A percentile compares a stretch with the other conserved stretches of the same genome.
Conservation (phyloP, 53 echinoderm and acorn worm genomes). For the Luidia sarsii region DNA sequence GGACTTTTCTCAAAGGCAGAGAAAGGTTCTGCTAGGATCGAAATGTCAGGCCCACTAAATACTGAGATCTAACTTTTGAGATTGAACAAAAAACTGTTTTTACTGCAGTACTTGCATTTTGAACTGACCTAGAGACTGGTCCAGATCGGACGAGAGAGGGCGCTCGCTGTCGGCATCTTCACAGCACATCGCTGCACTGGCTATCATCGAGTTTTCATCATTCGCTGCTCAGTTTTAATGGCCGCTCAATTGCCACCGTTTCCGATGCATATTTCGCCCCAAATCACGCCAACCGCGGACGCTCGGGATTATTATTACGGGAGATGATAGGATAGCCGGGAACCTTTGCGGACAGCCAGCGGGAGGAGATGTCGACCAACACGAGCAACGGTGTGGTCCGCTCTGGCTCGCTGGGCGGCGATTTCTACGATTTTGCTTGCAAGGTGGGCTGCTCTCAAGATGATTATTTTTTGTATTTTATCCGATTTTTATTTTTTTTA, state of each 20-base stretch:
- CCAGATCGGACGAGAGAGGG: slow-evolving; percentile 44
- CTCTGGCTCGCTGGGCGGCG: slow-evolving; percentile 88
- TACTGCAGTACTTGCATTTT: too few species aligned
- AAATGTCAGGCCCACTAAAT: too few species aligned
- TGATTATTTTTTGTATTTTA: too few species aligned
- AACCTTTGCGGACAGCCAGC: too few species aligned
- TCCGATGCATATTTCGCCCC: slow-evolving; percentile 48
- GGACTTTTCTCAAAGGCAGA: too few species aligned
- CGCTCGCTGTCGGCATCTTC: slow-evolving; percentile 20
- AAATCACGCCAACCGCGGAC: slow-evolving; percentile 40
- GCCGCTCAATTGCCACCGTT: neutral
- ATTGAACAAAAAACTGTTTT: too few species aligned
- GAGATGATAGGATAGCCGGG: slow-evolving; percentile 52
- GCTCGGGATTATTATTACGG: slow-evolving; percentile 45
- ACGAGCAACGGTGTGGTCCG: slow-evolving; percentile 97
- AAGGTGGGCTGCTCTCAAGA: slow-evolving; percentile 92
- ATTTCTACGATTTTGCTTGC: slow-evolving; percentile 96
- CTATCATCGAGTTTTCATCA: neutral
- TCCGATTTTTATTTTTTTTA: too few species aligned
- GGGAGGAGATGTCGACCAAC: slow-evolving; percentile 64
- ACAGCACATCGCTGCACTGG: neutral
- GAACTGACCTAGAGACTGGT: too few species aligned
- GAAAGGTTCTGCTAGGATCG: too few species aligned
- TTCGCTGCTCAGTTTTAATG: neutral
- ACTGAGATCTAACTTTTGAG: too few species aligned